phyloP scores from a whole-genome alignment of 2,888 invertebrate species.

The Proisotoma minuta region DNA sequence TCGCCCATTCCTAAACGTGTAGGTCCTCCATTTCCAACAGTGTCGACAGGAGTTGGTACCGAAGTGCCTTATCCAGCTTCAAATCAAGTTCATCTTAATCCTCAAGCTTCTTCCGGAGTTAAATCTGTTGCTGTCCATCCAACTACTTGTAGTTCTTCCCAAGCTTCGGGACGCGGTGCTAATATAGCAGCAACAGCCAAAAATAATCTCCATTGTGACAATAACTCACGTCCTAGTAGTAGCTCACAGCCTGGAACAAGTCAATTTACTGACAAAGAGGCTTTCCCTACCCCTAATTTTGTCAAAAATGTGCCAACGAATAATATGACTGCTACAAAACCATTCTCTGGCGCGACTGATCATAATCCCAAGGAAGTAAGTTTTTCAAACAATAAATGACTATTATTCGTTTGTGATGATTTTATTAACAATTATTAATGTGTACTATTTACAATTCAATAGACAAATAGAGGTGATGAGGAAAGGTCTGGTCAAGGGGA shows the following conservation, averaged over 20 bases:
- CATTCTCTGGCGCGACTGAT: conserved; percentile 45
- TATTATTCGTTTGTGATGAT: neutral
- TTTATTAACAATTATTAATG: neutral
- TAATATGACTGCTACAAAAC: conserved; percentile 29
- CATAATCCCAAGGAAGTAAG: conserved; percentile 41
- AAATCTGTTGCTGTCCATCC: conserved; percentile 28
- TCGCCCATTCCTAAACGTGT: conserved; percentile 43
- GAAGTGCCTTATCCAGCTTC: conserved; percentile 42
- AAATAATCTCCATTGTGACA: conserved; percentile 34
- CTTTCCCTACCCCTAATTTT: conserved; percentile 45
- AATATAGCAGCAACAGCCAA: conserved; percentile 38
- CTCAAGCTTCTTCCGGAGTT: conserved; percentile 36
- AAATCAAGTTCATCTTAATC: conserved; percentile 27
- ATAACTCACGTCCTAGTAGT: conserved; percentile 38
- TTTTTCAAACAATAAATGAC: too few relatives aligned
- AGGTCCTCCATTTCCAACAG: conserved; percentile 33
- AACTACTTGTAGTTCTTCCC: conserved; percentile 16
- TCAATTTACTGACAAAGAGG: conserved; percentile 43
- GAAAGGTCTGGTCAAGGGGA: conserved; percentile 36
- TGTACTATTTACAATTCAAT: conserved; percentile 22
- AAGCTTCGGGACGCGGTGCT: conserved; percentile 36
- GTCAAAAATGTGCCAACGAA: conserved; percentile 46
- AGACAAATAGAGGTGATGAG: conserved; percentile 37
- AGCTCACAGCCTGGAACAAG: too few relatives aligned
- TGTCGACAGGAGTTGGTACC: conserved; percentile 32